phyloP scores from a whole-genome alignment of 2,797 vertebrate species.

The Squalus acanthias region DNA sequence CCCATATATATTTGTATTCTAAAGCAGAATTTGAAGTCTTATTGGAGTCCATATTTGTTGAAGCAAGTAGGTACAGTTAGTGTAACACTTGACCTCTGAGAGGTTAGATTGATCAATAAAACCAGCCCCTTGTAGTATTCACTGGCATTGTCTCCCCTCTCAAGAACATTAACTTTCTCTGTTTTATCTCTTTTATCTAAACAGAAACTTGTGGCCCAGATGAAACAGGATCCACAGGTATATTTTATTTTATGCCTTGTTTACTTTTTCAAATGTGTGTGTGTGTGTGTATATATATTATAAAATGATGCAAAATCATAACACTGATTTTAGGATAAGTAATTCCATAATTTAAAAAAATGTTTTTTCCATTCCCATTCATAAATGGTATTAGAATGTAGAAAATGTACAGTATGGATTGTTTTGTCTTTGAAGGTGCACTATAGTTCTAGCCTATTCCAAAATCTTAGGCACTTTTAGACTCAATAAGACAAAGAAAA shows the following conservation, averaged over 20 bases:
- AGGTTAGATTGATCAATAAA: background rate
- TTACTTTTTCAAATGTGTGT: constrained; percentile 45
- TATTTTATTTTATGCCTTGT: constrained; percentile 41
- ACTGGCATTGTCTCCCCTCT: background rate
- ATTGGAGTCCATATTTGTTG: constrained; percentile 7
- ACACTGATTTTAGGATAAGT: background rate
- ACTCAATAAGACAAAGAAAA: constrained; percentile 43
- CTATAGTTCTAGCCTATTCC: constrained; percentile 46
- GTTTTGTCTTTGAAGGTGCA: constrained; percentile 43
- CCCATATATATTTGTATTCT: background rate
- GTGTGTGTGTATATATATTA: constrained; percentile 18
- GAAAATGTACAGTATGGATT: constrained; percentile 45
- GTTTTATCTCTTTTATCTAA: constrained; percentile 50
- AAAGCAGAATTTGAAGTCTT: background rate
- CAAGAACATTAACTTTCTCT: constrained; percentile 33
- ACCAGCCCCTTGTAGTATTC: background rate
- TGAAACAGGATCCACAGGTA: constrained; percentile 99
- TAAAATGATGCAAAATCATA: background rate
- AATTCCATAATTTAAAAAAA: background rate
- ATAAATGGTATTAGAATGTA: constrained; percentile 47
- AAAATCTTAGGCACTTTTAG: constrained; percentile 42
- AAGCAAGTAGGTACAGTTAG: background rate
- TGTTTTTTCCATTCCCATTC: background rate
- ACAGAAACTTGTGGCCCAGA: constrained; percentile 97
- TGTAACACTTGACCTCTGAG: background rate